These are phyloP conservation scores for Hypotaenidia philippensis DNA, from an alignment of 2,797 vertebrate genomes.

Conservation along the genomic window DNA sequence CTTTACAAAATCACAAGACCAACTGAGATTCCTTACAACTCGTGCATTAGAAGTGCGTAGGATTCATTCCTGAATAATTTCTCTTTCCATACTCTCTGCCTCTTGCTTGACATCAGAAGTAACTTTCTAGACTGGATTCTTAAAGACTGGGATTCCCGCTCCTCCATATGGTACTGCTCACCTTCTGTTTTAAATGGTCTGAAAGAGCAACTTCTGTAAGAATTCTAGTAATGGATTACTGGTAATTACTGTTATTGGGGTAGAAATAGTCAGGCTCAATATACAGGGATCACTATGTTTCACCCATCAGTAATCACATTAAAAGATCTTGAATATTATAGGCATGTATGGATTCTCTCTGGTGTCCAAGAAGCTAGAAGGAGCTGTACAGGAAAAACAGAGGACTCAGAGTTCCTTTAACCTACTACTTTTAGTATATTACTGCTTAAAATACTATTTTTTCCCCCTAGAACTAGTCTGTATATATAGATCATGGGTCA, in stretches of 20 bases:
- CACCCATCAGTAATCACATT: neutral
- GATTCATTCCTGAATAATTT: slow-evolving; percentile 54
- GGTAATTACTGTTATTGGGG: neutral
- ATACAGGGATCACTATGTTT: neutral
- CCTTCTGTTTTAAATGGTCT: neutral
- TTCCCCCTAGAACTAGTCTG: neutral
- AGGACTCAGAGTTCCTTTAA: neutral
- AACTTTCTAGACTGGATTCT: neutral
- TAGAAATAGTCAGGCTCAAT: neutral
- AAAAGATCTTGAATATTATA: neutral
- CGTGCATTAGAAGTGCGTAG: slow-evolving; percentile 42
- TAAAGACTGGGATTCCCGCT: neutral
- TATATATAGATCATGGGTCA: neutral
- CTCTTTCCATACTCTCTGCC: neutral
- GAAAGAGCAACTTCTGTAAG: neutral
- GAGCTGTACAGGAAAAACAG: neutral
- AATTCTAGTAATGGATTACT: neutral
- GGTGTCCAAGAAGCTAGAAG: neutral
- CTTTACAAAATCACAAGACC: slow-evolving; percentile 55
- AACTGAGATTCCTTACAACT: slow-evolving; percentile 56
- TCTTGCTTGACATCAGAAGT: slow-evolving; percentile 9
- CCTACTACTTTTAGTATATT: neutral
- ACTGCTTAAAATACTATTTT: neutral
- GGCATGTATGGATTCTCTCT: neutral
- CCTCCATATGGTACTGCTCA: neutral